These are phyloP conservation scores for Ptychadena robeensis DNA, from an alignment of 2,797 vertebrate genomes.

Conservation along the genomic window DNA sequence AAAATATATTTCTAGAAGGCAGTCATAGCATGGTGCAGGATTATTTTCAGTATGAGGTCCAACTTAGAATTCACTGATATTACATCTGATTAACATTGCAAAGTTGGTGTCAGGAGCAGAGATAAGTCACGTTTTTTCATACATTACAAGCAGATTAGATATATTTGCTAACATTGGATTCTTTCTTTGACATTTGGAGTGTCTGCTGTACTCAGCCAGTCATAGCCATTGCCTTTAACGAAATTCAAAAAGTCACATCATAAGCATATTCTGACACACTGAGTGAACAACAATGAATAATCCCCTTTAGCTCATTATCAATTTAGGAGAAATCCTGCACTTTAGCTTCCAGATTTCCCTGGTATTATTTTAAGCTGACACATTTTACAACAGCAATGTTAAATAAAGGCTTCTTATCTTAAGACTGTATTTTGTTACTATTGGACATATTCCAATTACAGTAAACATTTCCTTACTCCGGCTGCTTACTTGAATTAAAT, in stretches of 20 bases:
- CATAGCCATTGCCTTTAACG: conserved; percentile 11
- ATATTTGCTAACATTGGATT: conserved; percentile 6
- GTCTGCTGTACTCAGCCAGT: neutral
- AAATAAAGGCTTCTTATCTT: neutral
- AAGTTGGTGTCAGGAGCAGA: conserved; percentile 14
- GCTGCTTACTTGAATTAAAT: too few species aligned
- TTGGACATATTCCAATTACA: too few species aligned
- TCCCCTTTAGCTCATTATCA: conserved; percentile 29
- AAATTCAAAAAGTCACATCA: conserved; percentile 6
- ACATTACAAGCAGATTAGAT: conserved; percentile 18
- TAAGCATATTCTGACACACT: conserved; percentile 36
- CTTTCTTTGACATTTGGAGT: neutral
- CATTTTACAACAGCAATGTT: neutral
- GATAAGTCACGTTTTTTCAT: conserved; percentile 11
- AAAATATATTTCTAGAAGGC: neutral
- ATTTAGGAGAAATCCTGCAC: conserved; percentile 8
- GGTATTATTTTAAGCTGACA: neutral
- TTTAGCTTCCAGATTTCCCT: neutral
- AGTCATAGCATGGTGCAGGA: neutral
- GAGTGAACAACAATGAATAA: conserved; percentile 25
- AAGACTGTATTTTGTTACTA: too few species aligned
- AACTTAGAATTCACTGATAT: neutral
- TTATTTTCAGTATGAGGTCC: conserved; percentile 3
- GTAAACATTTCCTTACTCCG: too few species aligned
- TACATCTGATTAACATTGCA: conserved; percentile 2